Evolutionary conservation across 2,113 vertebrate genomes (phyloP).

Genomic region (Hassar affinis): DNA sequence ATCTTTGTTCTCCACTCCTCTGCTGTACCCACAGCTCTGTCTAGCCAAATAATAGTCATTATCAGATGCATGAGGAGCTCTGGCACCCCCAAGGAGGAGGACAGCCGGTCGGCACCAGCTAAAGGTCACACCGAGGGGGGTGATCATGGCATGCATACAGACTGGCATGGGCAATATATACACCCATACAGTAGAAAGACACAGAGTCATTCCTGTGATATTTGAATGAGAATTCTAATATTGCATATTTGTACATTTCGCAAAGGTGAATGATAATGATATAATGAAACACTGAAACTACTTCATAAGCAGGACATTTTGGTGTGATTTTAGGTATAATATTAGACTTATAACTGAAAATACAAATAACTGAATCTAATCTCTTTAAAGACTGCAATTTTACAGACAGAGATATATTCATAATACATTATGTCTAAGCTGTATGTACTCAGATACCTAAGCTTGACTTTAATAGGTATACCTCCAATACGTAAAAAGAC

Average conservation of each 20-base stretch:
- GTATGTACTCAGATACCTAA: background rate
- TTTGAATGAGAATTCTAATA: background rate
- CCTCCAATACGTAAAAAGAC: background rate
- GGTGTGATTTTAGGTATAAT: background rate
- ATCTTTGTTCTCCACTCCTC: constrained; percentile 18
- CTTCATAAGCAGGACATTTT: too few species aligned
- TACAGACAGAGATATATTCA: background rate
- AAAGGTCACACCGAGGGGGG: constrained; percentile 43
- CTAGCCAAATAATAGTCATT: constrained; percentile 51
- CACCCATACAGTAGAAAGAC: background rate
- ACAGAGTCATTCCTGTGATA: background rate
- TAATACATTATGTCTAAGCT: background rate
- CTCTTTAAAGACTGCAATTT: background rate
- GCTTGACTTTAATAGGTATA: too few species aligned
- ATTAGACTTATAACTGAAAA: too few species aligned
- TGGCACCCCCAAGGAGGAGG: constrained; percentile 43
- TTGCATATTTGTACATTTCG: background rate
- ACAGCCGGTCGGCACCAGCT: constrained; percentile 21
- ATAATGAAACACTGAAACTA: background rate
- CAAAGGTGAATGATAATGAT: background rate
- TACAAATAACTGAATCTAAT: too few species aligned
- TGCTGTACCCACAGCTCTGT: constrained; percentile 18
- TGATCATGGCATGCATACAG: background rate
- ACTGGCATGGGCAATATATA: background rate
- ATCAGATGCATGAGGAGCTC: constrained; percentile 38